Base-by-base conservation (phyloP, 1,140 invertebrate genomes). In the Laupala kohalensis region DNA sequence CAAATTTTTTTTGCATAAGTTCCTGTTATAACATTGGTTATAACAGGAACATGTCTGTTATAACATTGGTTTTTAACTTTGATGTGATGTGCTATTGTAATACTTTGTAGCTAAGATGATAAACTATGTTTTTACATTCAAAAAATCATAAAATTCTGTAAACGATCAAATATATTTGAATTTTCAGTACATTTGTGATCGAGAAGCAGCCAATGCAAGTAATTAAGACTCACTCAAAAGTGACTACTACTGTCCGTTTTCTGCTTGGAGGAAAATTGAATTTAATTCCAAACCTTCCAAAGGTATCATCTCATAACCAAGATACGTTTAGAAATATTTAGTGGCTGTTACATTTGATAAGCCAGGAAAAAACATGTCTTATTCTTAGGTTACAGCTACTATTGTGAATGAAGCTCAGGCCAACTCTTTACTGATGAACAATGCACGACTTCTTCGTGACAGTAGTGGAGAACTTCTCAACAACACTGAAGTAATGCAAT, bases 141-240 rank as follows among this genome's bases (percentile, higher is more conserved):
- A n/a, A n/a, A n/a, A n/a, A n/a, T n/a, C n/a, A n/a, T n/a, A n/a
- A n/a, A n/a, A n/a, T n/a, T 53, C 19, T 53, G 37, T 15, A 6
- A 13, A 4, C 4, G 9, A 13, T 37, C 6, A 37, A 37, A 37
- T 13, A 13, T 53, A 19, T 53, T 53, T 53, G 1, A 9, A n/a
- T 53, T 68, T 68, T 24, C 77, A 87, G 93, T 53, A 97, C 96
- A 0, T 99, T 99, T 78, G 94, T 98, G 25, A 96, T 99, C 28
- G 96, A 98, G 79, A 96, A 96, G 75, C 96, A 98, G 79, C 96
- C 96, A 0, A 95, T 96, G 0, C 96, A 99, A 82, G 96, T 99
- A 0, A 94, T 99, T 92, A 98, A 98, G 82, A 98, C 96, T 4
- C 95, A 98, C 78, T 97, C 96, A 0, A 85, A 93, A 74, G 97